These are phyloP conservation scores for Sturnus vulgaris DNA, from an alignment of 2,113 vertebrate species.

Conservation along the genomic window DNA sequence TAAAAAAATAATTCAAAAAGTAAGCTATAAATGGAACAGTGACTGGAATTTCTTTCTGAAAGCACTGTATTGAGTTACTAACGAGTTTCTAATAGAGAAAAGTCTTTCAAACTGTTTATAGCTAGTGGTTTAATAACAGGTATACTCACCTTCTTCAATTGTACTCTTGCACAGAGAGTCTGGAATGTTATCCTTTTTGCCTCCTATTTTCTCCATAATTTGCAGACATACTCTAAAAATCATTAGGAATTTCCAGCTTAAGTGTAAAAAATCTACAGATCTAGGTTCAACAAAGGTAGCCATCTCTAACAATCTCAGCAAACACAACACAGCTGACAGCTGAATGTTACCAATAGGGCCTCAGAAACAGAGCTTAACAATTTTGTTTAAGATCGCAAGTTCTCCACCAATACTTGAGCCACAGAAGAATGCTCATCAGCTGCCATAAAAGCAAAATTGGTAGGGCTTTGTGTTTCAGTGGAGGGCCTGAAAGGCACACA, in stretches of 20 bases:
- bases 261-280: not conserved
- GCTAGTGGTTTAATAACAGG: not conserved
- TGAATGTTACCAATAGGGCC: conserved; percentile 17
- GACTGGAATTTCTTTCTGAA: not conserved
- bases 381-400: conserved; percentile 44
- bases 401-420: conserved; percentile 32
- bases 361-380: conserved; percentile 30
- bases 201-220: not conserved
- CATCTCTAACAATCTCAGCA: not conserved
- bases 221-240: not conserved
- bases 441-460: conserved; percentile 42
- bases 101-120: not conserved
- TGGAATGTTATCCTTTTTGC: not conserved
- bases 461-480: not conserved
- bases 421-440: conserved; percentile 43
- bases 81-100: not conserved
- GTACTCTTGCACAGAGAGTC: not conserved
- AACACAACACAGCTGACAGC: conserved; percentile 31
- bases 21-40: not conserved
- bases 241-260: not conserved
- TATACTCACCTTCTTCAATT: not conserved
- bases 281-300: not conserved
- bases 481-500: not conserved
- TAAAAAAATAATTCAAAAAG: not conserved
- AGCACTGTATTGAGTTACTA: not conserved